Evolutionary conservation across 2,888 invertebrate genomes (phyloP).

Genomic region (Auanema sp.): DNA sequence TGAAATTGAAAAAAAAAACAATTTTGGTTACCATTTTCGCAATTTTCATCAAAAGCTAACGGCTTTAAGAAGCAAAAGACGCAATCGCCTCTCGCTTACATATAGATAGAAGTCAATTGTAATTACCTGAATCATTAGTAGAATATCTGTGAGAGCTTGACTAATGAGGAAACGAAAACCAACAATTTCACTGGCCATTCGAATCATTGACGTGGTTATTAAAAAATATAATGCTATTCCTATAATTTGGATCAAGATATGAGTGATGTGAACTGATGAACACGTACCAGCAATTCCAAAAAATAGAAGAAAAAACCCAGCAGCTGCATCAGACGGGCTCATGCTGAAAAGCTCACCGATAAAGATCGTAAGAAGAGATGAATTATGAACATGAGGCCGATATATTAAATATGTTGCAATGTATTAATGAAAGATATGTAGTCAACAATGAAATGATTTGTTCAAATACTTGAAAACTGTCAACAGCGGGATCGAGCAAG

Average conservation of each 20-base stretch:
- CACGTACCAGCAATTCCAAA: slow-evolving; percentile 40
- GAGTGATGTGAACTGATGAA: neutral
- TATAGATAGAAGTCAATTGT: slow-evolving; percentile 10
- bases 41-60: no score
- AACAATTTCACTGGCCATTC: slow-evolving; percentile 50
- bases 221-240: slow-evolving; percentile 46
- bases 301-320: slow-evolving; percentile 45
- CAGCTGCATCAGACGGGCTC: slow-evolving; percentile 36
- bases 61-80: no score
- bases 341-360: slow-evolving; percentile 14
- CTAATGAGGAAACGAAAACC: slow-evolving; percentile 51
- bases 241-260: neutral
- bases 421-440: no score
- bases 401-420: no score
- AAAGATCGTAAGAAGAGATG: no score
- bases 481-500: no score
- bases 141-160: slow-evolving; percentile 46
- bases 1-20: neutral
- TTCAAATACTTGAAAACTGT: no score
- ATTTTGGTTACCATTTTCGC: neutral
- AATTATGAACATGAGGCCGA: no score
- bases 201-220: slow-evolving; percentile 43
- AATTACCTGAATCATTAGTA: slow-evolving; percentile 48
- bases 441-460: no score
- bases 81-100: no score